Percentiles rank a stretch among this genome's conserved stretches.
These are phyloP conservation scores for Ptychobarbus kaznakovi DNA, from an alignment of 2,797 vertebrate genomes.

Conservation along the genomic window DNA sequence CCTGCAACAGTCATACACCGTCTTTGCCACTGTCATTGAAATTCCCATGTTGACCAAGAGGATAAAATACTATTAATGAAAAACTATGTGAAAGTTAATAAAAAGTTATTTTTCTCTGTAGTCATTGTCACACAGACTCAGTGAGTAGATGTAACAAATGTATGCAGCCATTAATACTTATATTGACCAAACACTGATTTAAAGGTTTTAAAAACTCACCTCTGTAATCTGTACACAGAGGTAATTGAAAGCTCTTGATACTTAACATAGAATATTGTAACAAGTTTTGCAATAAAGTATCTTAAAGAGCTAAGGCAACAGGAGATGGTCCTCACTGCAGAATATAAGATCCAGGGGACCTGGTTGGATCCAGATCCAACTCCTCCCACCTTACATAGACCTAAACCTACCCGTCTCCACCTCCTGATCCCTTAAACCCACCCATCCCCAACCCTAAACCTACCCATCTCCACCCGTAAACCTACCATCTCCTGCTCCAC, in stretches of 20 bases:
- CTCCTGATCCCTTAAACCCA: no score
- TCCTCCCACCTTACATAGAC: no score
- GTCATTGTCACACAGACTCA: not conserved
- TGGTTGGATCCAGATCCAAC: no score
- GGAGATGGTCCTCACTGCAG: no score
- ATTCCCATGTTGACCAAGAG: not conserved
- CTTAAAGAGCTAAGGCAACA: not conserved
- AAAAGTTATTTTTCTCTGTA: not conserved
- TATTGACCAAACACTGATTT: not conserved
- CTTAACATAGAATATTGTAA: not conserved
- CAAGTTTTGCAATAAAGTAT: no score
- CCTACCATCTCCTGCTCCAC: no score
- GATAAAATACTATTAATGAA: not conserved
- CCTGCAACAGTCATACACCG: not conserved
- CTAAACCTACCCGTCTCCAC: no score
- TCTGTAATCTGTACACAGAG: no score
- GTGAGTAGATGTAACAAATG: not conserved
- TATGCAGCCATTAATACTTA: not conserved
- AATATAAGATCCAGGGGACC: no score
- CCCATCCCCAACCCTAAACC: no score
- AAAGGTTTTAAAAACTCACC: not conserved
- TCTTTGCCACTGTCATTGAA: not conserved
- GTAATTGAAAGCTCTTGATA: not conserved
- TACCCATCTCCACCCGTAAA: no score
- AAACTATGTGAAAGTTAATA: not conserved